A percentile compares a stretch with the other conserved stretches of the same genome.
Conservation (phyloP, 1,140 invertebrate genomes). For the Atta texana region DNA sequence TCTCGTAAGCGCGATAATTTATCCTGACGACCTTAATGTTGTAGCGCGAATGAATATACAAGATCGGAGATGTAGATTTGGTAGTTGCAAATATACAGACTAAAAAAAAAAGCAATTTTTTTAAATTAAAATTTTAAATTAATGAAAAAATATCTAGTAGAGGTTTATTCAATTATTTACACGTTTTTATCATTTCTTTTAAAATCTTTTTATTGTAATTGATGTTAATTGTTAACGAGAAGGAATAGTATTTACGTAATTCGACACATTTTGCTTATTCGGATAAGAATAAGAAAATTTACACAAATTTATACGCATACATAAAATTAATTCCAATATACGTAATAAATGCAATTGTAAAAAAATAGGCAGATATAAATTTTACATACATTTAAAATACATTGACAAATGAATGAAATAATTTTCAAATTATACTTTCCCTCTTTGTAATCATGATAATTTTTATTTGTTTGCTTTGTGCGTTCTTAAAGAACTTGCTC, state of each 20-base stretch:
- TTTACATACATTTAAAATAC: not conserved
- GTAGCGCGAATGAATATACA: not conserved
- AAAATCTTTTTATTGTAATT: not conserved
- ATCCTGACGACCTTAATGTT: conserved; percentile 7
- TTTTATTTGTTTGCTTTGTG: too few relatives aligned
- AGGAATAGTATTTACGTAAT: not conserved
- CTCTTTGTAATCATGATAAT: too few relatives aligned
- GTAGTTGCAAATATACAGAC: not conserved
- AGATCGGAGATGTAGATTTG: not conserved
- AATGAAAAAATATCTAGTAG: not conserved
- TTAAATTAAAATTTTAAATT: not conserved
- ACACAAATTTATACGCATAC: not conserved
- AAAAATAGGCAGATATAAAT: not conserved
- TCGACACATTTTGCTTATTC: not conserved
- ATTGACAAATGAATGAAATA: not conserved
- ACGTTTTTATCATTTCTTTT: not conserved
- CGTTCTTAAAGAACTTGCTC: too few relatives aligned
- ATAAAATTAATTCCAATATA: not conserved
- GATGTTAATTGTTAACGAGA: not conserved
- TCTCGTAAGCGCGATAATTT: not conserved
- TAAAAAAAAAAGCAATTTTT: too few relatives aligned
- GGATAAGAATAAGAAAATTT: not conserved
- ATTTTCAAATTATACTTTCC: not conserved
- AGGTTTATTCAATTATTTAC: not conserved
- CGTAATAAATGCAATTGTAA: not conserved